Evolutionary conservation across 2,888 invertebrate species (phyloP).

Genomic region (Fragum fragum): DNA sequence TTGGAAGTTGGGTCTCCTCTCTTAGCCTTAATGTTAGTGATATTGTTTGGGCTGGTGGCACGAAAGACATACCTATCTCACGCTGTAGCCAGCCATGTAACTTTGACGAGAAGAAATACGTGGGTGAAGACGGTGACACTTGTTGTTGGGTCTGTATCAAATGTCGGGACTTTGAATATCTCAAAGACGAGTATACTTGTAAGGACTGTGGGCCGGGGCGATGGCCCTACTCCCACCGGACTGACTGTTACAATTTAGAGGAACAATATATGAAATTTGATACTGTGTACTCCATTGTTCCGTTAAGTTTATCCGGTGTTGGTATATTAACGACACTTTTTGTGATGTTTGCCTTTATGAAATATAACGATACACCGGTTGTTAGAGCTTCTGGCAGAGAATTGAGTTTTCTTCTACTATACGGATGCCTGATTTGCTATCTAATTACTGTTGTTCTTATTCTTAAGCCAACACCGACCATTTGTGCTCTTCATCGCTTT

Average conservation of each 20-base stretch:
- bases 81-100: slow-evolving; percentile 87
- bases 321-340: slow-evolving; percentile 90
- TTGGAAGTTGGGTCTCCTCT: slow-evolving; percentile 89
- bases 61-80: slow-evolving; percentile 85
- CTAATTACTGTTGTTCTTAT: slow-evolving; percentile 90
- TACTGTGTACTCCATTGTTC: slow-evolving; percentile 90
- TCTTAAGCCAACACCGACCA: slow-evolving; percentile 89
- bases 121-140: slow-evolving; percentile 86
- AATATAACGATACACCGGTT: slow-evolving; percentile 90
- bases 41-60: slow-evolving; percentile 86
- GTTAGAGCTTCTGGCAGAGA: slow-evolving; percentile 90
- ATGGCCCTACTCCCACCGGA: slow-evolving; percentile 84
- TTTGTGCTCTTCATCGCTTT: slow-evolving; percentile 87
- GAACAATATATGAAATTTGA: slow-evolving; percentile 84
- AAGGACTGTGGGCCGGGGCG: slow-evolving; percentile 82
- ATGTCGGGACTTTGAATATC: slow-evolving; percentile 83
- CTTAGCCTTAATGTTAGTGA: slow-evolving; percentile 84
- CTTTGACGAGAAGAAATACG: slow-evolving; percentile 86
- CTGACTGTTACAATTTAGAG: slow-evolving; percentile 78
- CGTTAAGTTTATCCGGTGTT: slow-evolving; percentile 89
- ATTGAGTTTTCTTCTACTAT: slow-evolving; percentile 90
- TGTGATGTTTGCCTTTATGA: slow-evolving; percentile 90
- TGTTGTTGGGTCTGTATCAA: slow-evolving; percentile 87
- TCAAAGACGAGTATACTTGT: slow-evolving; percentile 85
- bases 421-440: slow-evolving; percentile 90